A percentile compares a stretch with the other conserved stretches of the same genome.
phyloP scores from a whole-genome alignment of 2,113 vertebrate genomes.

The Odontesthes bonariensis region DNA sequence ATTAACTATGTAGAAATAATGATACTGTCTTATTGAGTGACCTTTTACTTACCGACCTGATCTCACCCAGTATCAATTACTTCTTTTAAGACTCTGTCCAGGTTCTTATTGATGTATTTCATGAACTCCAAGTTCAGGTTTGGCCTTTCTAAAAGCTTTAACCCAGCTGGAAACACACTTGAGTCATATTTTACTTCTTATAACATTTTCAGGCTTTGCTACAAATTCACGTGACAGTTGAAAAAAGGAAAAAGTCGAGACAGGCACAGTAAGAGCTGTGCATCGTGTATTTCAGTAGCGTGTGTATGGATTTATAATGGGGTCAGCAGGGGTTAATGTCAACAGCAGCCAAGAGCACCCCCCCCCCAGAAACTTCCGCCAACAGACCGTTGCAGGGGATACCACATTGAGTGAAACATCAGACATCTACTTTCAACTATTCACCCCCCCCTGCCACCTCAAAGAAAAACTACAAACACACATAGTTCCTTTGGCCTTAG shows the following conservation, averaged over 20 bases:
- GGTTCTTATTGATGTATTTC: constrained; percentile 45
- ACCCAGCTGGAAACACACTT: constrained; percentile 60
- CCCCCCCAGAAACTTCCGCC: constrained; percentile 27
- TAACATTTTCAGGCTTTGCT: constrained; percentile 33
- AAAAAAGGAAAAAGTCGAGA: constrained; percentile 24
- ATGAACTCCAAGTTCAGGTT: constrained; percentile 58
- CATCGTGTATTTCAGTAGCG: constrained; percentile 16
- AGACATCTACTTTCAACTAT: constrained; percentile 28
- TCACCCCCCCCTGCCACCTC: constrained; percentile 23
- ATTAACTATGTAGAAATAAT: accelerated
- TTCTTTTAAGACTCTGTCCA: constrained; percentile 44
- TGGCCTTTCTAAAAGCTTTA: constrained; percentile 28
- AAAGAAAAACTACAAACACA: constrained; percentile 41
- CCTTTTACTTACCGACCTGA: constrained; percentile 35
- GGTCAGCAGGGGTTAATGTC: constrained; percentile 68
- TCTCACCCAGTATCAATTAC: constrained; percentile 37
- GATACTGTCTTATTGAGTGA: not conserved
- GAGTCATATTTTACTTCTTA: constrained; percentile 62
- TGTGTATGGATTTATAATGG: constrained; percentile 30
- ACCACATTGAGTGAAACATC: constrained; percentile 53
- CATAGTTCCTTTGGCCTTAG: constrained; percentile 45
- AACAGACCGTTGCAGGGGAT: constrained; percentile 26
- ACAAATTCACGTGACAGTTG: constrained; percentile 46
- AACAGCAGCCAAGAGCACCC: constrained; percentile 42
- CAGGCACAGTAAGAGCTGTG: constrained; percentile 4